Percentiles rank a stretch among this genome's conserved stretches.
phyloP scores from a whole-genome alignment of 2,888 invertebrate genomes.

The Chromoteleia sp. region DNA sequence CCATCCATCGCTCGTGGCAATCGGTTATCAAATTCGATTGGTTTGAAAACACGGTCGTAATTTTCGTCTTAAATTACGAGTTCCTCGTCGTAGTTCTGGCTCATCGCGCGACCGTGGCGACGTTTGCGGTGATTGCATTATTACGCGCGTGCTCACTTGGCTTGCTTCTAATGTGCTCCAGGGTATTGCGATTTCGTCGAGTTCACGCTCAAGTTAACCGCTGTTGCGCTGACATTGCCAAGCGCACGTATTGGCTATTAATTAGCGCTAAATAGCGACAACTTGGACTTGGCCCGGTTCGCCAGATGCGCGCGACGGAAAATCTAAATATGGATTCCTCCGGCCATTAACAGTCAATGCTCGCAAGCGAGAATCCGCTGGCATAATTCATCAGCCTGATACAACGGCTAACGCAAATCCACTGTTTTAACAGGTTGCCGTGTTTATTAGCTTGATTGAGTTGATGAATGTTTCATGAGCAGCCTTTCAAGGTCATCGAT shows the following conservation, averaged over 20 bases:
- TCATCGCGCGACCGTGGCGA: too few relatives aligned
- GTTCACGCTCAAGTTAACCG: slow-evolving; percentile 72
- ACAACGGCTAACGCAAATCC: slow-evolving; percentile 14
- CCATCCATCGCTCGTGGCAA: too few relatives aligned
- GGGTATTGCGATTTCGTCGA: slow-evolving; percentile 65
- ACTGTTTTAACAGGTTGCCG: slow-evolving; percentile 39
- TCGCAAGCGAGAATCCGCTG: not conserved
- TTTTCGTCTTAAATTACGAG: too few relatives aligned
- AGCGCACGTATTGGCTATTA: slow-evolving; percentile 73
- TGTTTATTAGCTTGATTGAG: slow-evolving; percentile 49
- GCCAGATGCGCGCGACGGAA: slow-evolving; percentile 19
- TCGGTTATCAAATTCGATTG: too few relatives aligned
- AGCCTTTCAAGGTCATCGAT: slow-evolving; percentile 14
- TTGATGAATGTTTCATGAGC: slow-evolving; percentile 41
- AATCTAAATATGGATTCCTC: slow-evolving; percentile 45
- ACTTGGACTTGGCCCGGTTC: slow-evolving; percentile 11
- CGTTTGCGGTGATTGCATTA: too few relatives aligned
- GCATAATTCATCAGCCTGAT: slow-evolving; percentile 35
- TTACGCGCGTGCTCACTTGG: slow-evolving; percentile 31
- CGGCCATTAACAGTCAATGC: slow-evolving; percentile 37
- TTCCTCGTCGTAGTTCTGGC: too few relatives aligned
- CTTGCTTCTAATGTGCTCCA: slow-evolving; percentile 49
- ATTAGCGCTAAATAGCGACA: slow-evolving; percentile 73
- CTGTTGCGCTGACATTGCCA: slow-evolving; percentile 68
- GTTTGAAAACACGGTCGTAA: too few relatives aligned